A percentile compares a stretch with the other conserved stretches of the same genome.
Conservation (phyloP, 1,140 invertebrate genomes). For the Drosophila tropicalis region DNA sequence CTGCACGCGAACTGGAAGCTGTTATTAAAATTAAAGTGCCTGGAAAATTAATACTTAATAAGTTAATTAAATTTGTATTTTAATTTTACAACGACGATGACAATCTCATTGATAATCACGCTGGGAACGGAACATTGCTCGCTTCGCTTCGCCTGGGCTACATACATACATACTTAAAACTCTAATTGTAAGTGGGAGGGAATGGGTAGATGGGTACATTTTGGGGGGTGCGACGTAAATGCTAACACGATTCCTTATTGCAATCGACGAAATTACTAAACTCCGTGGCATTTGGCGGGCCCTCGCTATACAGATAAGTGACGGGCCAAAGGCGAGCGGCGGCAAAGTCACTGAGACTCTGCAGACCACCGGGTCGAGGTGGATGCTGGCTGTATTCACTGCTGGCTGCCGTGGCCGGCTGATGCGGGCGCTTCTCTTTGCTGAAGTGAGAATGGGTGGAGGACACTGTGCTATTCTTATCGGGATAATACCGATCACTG, state of each 20-base stretch:
- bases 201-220: conserved; percentile 18
- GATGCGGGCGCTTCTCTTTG: conserved; percentile 76
- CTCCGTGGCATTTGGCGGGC: conserved; percentile 85
- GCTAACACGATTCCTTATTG: conserved; percentile 82
- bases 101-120: conserved; percentile 59
- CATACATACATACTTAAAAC: neutral
- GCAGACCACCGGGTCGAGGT: conserved; percentile 84
- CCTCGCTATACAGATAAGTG: conserved; percentile 87
- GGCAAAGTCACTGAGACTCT: conserved; percentile 79
- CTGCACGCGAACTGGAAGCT: conserved; percentile 4
- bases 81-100: conserved; percentile 43
- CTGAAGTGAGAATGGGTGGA: conserved; percentile 59
- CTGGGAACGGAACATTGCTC: conserved; percentile 37
- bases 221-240: conserved; percentile 12
- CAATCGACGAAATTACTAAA: conserved; percentile 83
- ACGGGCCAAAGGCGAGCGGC: conserved; percentile 87
- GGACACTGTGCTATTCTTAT: conserved; percentile 55
- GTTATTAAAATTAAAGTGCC: conserved; percentile 18
- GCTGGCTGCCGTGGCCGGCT: conserved; percentile 58
- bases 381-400: conserved; percentile 77
- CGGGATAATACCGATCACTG: conserved; percentile 90
- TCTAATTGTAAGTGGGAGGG: conserved; percentile 2
- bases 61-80: conserved; percentile 47
- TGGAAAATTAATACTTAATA: conserved; percentile 45
- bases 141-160: neutral